These are phyloP conservation scores for Oxyteleia sp. DNA, from an alignment of 2,888 invertebrate genomes.

Conservation along the genomic window DNA sequence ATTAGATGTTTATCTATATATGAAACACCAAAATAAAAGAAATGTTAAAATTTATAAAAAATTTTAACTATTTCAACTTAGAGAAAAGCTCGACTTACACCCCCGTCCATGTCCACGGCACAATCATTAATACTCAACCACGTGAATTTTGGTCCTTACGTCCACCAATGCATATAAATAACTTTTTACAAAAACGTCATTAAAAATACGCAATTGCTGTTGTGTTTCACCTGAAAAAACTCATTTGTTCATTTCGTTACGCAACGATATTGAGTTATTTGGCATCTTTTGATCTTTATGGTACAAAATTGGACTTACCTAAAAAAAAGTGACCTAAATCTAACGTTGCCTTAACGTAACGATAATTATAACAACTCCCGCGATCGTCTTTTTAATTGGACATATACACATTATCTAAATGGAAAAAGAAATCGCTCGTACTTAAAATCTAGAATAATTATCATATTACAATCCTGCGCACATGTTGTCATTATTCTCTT, in stretches of 20 bases:
- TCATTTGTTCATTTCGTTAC: slow-evolving; percentile 63
- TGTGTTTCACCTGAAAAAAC: slow-evolving; percentile 33
- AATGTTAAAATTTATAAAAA: too few species aligned
- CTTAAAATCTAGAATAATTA: slow-evolving; percentile 38
- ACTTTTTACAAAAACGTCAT: slow-evolving; percentile 66
- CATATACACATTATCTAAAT: slow-evolving; percentile 14
- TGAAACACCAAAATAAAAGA: too few species aligned
- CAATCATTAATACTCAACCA: too few species aligned
- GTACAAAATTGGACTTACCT: slow-evolving; percentile 81
- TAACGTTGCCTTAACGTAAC: slow-evolving; percentile 64
- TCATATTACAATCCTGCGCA: slow-evolving; percentile 53
- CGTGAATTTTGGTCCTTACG: too few species aligned
- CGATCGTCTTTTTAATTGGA: slow-evolving; percentile 9
- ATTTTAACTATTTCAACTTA: too few species aligned
- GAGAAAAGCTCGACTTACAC: too few species aligned
- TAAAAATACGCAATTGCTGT: slow-evolving; percentile 49
- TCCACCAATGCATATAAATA: slow-evolving; percentile 59
- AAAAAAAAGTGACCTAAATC: slow-evolving; percentile 41
- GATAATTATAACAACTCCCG: slow-evolving; percentile 77
- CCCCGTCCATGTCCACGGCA: too few species aligned
- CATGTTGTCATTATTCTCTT: slow-evolving; percentile 17
- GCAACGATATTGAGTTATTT: slow-evolving; percentile 75
- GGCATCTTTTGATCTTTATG: slow-evolving; percentile 82
- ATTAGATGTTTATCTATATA: too few species aligned
- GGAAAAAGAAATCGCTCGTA: slow-evolving; percentile 4